Percentiles rank a stretch among this genome's conserved stretches.
Evolutionary conservation across 2,888 invertebrate species (phyloP).

Genomic region (Lithodes maja): DNA sequence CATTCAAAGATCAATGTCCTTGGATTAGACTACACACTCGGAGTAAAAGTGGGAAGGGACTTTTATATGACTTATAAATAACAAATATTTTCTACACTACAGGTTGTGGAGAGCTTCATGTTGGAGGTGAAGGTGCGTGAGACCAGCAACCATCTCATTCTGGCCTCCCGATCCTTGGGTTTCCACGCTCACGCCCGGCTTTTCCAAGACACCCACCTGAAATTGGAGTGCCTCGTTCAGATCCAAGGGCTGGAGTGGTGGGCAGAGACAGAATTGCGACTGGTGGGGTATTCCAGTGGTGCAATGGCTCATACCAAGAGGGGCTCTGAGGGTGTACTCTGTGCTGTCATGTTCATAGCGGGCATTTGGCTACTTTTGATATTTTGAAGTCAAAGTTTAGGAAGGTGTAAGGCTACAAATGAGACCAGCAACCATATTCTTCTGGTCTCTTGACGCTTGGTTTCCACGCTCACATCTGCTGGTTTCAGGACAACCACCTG

Average conservation of each 20-base stretch:
- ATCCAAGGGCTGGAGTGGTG: constrained; percentile 50
- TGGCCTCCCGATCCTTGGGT: constrained; percentile 38
- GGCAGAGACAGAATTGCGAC: constrained; percentile 26
- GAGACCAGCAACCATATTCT: too few species aligned
- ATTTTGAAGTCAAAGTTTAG: too few species aligned
- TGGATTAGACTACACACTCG: too few species aligned
- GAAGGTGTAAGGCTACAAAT: too few species aligned
- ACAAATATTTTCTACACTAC: background rate
- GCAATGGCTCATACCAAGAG: background rate
- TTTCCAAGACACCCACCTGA: constrained; percentile 52
- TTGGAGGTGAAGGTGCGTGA: background rate
- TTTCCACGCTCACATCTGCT: too few species aligned
- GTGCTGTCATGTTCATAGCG: too few species aligned
- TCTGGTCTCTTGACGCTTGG: too few species aligned
- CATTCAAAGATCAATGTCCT: too few species aligned
- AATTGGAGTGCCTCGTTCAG: constrained; percentile 56
- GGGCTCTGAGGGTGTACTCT: background rate
- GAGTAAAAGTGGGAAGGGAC: too few species aligned
- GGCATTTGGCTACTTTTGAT: too few species aligned
- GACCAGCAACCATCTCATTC: background rate
- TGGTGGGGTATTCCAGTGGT: constrained; percentile 22
- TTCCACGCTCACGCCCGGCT: constrained; percentile 44
- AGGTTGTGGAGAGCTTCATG: constrained; percentile 22
- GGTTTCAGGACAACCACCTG: too few species aligned
- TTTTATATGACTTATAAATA: too few species aligned